These are phyloP conservation scores for Pangasius mekongensis DNA, from an alignment of 2,797 vertebrate species.

Conservation along the genomic window DNA sequence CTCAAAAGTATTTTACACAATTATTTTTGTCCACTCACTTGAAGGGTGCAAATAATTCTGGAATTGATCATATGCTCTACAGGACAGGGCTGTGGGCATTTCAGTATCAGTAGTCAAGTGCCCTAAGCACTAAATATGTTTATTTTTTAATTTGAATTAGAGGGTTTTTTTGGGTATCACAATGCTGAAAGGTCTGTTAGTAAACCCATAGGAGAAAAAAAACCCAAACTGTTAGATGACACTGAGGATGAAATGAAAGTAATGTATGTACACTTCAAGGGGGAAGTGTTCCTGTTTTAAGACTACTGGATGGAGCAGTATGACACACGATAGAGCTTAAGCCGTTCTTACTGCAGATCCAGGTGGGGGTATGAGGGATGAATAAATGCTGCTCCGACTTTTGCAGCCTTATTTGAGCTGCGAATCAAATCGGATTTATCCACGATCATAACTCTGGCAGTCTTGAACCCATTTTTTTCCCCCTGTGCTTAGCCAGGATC, in stretches of 20 bases:
- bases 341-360: slow-evolving; percentile 54
- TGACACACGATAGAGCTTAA: slow-evolving; percentile 37
- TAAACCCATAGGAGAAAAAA: background rate
- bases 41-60: background rate
- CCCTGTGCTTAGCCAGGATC: slow-evolving; percentile 39
- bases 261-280: slow-evolving; percentile 7
- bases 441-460: slow-evolving; percentile 45
- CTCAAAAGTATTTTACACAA: background rate
- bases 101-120: background rate
- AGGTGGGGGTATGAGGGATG: slow-evolving; percentile 12
- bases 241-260: background rate
- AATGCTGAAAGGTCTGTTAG: background rate
- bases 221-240: background rate
- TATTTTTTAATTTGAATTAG: background rate
- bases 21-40: background rate
- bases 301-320: slow-evolving; percentile 3
- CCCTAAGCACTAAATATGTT: too few species aligned
- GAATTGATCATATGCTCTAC: background rate
- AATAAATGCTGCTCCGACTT: slow-evolving; percentile 37
- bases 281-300: slow-evolving; percentile 13
- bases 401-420: slow-evolving; percentile 40
- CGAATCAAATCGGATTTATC: slow-evolving; percentile 48
- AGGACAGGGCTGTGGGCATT: background rate
- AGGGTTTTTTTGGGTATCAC: background rate
- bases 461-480: slow-evolving; percentile 14